phyloP scores from a whole-genome alignment of 2,113 vertebrate genomes.

The Corythornis vintsioides region DNA sequence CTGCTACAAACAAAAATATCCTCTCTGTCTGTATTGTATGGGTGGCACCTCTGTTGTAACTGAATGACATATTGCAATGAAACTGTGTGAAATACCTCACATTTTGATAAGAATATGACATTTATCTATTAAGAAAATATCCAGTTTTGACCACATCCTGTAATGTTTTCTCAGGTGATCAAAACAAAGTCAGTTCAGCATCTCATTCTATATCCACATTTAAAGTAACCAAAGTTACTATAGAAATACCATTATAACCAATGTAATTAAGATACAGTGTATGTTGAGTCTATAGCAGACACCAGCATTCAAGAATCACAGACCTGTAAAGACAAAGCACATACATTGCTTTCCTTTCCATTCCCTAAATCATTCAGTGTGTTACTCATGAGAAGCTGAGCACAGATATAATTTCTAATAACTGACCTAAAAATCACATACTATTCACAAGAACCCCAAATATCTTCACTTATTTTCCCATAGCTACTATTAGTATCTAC shows the following conservation, averaged over 20 bases:
- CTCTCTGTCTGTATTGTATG: neutral
- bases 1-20: neutral
- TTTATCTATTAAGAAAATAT: neutral
- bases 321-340: neutral
- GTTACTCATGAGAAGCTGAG: neutral
- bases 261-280: neutral
- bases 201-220: neutral
- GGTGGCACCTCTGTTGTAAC: neutral
- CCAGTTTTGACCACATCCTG: accelerated
- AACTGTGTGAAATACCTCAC: neutral
- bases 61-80: neutral
- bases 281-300: neutral
- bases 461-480: neutral
- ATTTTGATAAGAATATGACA: neutral
- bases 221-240: neutral
- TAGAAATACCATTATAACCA: neutral
- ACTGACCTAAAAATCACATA: neutral
- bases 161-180: neutral
- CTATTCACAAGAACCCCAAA: neutral
- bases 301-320: neutral
- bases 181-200: neutral
- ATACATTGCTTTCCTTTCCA: neutral
- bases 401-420: neutral
- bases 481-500: neutral
- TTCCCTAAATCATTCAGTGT: neutral